Percentiles rank a stretch among this genome's conserved stretches.
These are phyloP conservation scores for Campylomormyrus numenius DNA, from an alignment of 2,113 vertebrate species.

Conservation along the genomic window DNA sequence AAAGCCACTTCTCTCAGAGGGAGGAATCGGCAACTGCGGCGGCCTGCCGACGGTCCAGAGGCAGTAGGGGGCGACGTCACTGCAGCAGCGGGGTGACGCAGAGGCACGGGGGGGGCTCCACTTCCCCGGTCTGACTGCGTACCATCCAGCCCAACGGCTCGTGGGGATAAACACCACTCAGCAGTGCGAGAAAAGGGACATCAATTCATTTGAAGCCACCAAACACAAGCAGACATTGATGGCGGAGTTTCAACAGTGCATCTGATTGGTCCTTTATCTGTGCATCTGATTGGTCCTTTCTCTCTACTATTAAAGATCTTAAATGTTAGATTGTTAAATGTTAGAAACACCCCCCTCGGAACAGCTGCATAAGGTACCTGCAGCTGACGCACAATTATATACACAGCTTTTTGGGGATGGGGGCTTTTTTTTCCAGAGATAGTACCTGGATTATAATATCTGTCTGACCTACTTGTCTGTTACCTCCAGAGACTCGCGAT, in stretches of 20 bases:
- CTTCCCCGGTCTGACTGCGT: background rate
- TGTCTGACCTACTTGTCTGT: slow-evolving; percentile 63
- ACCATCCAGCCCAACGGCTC: background rate
- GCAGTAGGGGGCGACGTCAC: background rate
- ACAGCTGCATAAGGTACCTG: background rate
- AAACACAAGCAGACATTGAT: background rate
- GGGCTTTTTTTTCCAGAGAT: slow-evolving; percentile 50
- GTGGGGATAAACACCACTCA: background rate
- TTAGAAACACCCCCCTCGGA: background rate
- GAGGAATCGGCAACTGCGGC: background rate
- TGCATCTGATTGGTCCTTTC: background rate
- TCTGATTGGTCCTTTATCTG: background rate
- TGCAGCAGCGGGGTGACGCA: background rate
- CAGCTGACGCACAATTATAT: slow-evolving; percentile 1
- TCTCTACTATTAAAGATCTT: background rate
- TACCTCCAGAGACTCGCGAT: slow-evolving; percentile 59
- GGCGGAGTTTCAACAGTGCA: background rate
- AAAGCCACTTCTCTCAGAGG: background rate
- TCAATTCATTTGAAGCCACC: background rate
- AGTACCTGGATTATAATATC: slow-evolving; percentile 67
- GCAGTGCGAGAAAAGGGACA: background rate
- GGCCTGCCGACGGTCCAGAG: background rate
- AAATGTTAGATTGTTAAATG: background rate
- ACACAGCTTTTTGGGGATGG: slow-evolving; percentile 8
- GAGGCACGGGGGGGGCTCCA: background rate